These are phyloP conservation scores for Chrysomela aeneicollis DNA, from an alignment of 2,888 invertebrate species.

Conservation along the genomic window DNA sequence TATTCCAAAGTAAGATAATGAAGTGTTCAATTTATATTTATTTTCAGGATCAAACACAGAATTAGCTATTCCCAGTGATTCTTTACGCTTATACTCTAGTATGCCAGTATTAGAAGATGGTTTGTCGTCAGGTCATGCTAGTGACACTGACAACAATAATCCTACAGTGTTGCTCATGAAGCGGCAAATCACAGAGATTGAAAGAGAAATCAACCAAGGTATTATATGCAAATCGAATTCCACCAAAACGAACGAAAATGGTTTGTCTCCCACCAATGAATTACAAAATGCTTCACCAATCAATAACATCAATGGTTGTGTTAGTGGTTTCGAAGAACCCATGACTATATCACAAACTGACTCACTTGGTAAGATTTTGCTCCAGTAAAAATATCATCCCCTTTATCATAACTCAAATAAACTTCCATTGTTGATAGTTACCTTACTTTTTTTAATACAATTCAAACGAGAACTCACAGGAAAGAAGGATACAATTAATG, in stretches of 20 bases:
- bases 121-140: constrained; percentile 91
- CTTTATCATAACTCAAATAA: no score
- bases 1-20: not conserved
- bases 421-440: no score
- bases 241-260: constrained; percentile 55
- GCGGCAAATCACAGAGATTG: constrained; percentile 77
- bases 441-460: no score
- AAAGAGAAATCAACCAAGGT: constrained; percentile 73
- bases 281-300: constrained; percentile 51
- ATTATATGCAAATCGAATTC: constrained; percentile 64
- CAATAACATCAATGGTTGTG: constrained; percentile 55
- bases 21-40: not conserved
- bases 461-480: no score
- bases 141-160: constrained; percentile 91
- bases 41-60: constrained; percentile 65
- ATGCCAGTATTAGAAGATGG: constrained; percentile 96
- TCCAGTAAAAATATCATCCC: no score
- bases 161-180: constrained; percentile 72
- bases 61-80: constrained; percentile 69
- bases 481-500: no score
- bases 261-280: constrained; percentile 54
- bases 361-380: constrained; percentile 51
- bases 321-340: constrained; percentile 56
- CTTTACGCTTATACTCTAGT: constrained; percentile 74
- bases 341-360: constrained; percentile 56